Evolutionary conservation across 2,113 vertebrate genomes (phyloP).

Genomic region (Terrapene triunguis): DNA sequence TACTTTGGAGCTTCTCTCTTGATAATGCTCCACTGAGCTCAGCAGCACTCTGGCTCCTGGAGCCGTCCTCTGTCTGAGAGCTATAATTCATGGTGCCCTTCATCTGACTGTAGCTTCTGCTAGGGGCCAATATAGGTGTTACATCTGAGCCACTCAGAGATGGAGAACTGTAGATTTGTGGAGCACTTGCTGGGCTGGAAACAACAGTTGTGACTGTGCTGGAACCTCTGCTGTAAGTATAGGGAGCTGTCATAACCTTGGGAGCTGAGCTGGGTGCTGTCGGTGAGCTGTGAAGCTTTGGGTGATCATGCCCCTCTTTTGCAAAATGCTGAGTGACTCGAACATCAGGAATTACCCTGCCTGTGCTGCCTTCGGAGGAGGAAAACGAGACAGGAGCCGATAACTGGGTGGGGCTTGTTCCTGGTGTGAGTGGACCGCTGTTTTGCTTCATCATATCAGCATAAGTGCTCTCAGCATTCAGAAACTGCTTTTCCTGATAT

Average conservation of each 20-base stretch:
- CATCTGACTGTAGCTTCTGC: conserved; percentile 76
- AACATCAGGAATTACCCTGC: conserved; percentile 87
- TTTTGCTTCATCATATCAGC: conserved; percentile 83
- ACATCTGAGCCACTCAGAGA: conserved; percentile 28
- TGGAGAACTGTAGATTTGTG: conserved; percentile 67
- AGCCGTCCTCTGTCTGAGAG: conserved; percentile 79
- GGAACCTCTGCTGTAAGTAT: conserved; percentile 70
- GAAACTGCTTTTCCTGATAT: conserved; percentile 87
- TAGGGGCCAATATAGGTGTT: conserved; percentile 38
- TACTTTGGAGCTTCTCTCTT: conserved; percentile 80
- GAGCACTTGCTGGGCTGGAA: background rate
- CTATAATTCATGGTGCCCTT: conserved; percentile 72
- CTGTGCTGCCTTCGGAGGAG: conserved; percentile 66
- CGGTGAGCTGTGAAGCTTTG: conserved; percentile 86
- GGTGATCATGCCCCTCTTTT: conserved; percentile 89
- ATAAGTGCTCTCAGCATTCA: conserved; percentile 87
- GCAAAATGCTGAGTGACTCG: conserved; percentile 92
- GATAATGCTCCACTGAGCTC: conserved; percentile 53
- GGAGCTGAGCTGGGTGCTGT: conserved; percentile 79
- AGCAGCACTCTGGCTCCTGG: conserved; percentile 39
- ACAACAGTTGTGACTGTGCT: conserved; percentile 73
- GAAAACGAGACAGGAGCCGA: conserved; percentile 91
- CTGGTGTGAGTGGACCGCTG: conserved; percentile 87
- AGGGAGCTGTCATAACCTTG: conserved; percentile 65
- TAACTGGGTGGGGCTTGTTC: conserved; percentile 95